These are phyloP conservation scores for Noctua pronuba DNA, from an alignment of 2,888 invertebrate species.

Conservation along the genomic window DNA sequence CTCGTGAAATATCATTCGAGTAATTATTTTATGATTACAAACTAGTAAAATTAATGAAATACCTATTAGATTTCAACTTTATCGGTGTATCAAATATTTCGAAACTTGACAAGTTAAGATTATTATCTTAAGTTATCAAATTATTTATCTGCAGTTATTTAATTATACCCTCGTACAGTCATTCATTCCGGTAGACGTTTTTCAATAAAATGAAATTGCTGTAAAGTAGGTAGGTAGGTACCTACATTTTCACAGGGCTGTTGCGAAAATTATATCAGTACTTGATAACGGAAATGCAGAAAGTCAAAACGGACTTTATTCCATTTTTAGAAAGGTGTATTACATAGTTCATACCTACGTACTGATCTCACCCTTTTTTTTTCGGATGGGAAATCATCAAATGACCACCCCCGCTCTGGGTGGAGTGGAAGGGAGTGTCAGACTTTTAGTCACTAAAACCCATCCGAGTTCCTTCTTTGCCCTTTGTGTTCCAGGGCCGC, in stretches of 20 bases:
- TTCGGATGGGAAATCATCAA: too few relatives aligned
- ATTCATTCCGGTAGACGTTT: neutral
- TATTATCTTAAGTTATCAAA: neutral
- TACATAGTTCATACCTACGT: neutral
- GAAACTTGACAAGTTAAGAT: neutral
- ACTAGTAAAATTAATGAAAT: slow-evolving; percentile 10
- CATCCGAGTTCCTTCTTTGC: too few relatives aligned
- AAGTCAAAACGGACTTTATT: neutral
- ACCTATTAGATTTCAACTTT: neutral
- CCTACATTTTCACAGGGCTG: neutral
- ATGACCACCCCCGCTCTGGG: too few relatives aligned
- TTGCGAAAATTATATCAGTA: neutral
- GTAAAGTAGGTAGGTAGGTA: neutral
- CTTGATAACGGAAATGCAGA: neutral
- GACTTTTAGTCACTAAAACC: too few relatives aligned
- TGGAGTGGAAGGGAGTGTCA: too few relatives aligned
- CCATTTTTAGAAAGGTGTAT: neutral
- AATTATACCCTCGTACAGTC: neutral
- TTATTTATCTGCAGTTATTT: neutral
- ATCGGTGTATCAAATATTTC: slow-evolving; percentile 10
- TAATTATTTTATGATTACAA: slow-evolving; percentile 11
- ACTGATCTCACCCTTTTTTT: neutral
- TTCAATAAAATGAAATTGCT: neutral
- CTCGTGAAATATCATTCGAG: neutral
- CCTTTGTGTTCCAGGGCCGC: too few relatives aligned